These are phyloP conservation scores for Drosophila watanabei DNA, from an alignment of 1,140 invertebrate species.

Conservation along the genomic window DNA sequence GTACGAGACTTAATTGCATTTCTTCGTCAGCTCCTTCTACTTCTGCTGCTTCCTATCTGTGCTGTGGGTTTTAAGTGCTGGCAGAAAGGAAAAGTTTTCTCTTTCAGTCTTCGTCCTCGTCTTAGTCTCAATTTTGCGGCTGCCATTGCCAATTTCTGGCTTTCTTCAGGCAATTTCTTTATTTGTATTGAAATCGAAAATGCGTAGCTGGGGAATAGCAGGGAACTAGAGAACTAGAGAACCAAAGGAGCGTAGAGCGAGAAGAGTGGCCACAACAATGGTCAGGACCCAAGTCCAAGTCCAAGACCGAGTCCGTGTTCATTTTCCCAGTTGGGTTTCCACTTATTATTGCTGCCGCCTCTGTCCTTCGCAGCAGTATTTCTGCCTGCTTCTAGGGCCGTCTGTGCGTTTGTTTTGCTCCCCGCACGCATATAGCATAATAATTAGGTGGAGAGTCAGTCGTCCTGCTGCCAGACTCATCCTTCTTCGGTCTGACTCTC, in stretches of 20 bases:
- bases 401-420: slow-evolving; percentile 73
- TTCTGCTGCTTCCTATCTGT: slow-evolving; percentile 5
- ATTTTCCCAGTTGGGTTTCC: slow-evolving; percentile 53
- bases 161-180: slow-evolving; percentile 54
- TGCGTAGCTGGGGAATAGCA: slow-evolving; percentile 69
- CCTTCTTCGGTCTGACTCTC: slow-evolving; percentile 30
- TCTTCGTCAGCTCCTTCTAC: slow-evolving; percentile 27
- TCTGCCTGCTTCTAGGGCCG: slow-evolving; percentile 22
- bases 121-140: slow-evolving; percentile 47
- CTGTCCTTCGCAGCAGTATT: slow-evolving; percentile 3
- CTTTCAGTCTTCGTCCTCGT: slow-evolving; percentile 22
- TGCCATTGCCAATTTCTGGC: slow-evolving; percentile 78
- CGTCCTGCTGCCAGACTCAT: slow-evolving; percentile 60
- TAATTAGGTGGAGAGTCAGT: slow-evolving; percentile 72
- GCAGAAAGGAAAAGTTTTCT: slow-evolving; percentile 77
- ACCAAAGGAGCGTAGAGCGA: neutral
- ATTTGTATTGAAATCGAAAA: slow-evolving; percentile 82
- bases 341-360: slow-evolving; percentile 57
- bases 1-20: slow-evolving; percentile 76
- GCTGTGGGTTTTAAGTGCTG: slow-evolving; percentile 65
- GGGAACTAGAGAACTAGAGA: slow-evolving; percentile 4
- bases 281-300: slow-evolving; percentile 20
- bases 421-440: slow-evolving; percentile 81
- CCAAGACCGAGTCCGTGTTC: slow-evolving; percentile 24
- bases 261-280: slow-evolving; percentile 56